Evolutionary conservation across 2,113 vertebrate genomes (phyloP).

Genomic region (Lathamus discolor): DNA sequence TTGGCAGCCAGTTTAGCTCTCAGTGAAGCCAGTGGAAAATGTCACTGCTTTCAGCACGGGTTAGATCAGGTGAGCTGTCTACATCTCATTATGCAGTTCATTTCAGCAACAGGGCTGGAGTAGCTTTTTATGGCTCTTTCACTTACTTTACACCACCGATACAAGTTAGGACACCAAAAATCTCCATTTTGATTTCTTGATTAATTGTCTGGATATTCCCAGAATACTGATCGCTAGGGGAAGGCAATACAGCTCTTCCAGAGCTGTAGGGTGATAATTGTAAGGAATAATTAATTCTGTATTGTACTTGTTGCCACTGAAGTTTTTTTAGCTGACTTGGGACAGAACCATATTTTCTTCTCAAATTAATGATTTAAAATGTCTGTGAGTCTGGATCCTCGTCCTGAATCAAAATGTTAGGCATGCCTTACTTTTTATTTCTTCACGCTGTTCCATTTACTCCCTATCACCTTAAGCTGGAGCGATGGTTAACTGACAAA

Average conservation of each 20-base stretch:
- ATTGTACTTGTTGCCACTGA: neutral
- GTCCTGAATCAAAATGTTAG: neutral
- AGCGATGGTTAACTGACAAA: neutral
- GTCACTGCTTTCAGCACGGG: neutral
- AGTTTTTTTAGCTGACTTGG: neutral
- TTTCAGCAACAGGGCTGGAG: neutral
- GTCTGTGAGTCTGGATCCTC: neutral
- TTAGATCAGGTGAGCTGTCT: neutral
- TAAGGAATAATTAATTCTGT: neutral
- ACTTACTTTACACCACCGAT: neutral
- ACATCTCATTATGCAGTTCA: neutral
- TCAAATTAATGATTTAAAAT: neutral
- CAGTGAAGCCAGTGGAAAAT: neutral
- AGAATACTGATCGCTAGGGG: neutral
- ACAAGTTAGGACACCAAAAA: constrained; percentile 9
- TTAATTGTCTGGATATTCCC: neutral
- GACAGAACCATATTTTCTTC: neutral
- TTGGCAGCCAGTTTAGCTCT: neutral
- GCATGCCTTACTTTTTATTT: neutral
- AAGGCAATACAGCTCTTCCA: neutral
- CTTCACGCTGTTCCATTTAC: neutral
- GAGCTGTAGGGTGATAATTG: neutral
- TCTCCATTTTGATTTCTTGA: constrained; percentile 4
- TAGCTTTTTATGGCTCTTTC: constrained; percentile 22
- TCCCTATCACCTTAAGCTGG: neutral